phyloP scores from a whole-genome alignment of 2,113 vertebrate genomes.

The Setophaga kirtlandii region DNA sequence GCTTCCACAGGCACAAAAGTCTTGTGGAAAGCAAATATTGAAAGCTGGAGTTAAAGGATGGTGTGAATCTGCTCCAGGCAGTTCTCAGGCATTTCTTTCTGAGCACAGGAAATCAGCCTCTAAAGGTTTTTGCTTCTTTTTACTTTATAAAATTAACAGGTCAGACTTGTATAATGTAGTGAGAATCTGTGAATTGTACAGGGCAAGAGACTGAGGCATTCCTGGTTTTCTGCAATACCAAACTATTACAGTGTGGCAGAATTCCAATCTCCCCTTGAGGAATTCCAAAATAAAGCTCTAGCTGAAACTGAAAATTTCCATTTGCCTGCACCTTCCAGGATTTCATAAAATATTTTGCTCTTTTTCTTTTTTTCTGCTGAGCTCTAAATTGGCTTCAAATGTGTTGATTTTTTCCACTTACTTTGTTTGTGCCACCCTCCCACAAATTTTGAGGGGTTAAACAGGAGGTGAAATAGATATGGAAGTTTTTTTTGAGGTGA shows the following conservation, averaged over 20 bases:
- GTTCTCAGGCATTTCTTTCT: not conserved
- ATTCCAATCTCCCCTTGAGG: not conserved
- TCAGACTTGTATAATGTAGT: not conserved
- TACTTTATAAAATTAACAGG: not conserved
- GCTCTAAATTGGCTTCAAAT: not conserved
- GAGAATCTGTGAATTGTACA: not conserved
- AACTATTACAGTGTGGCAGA: not conserved
- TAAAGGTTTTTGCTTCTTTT: not conserved
- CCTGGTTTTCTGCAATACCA: not conserved
- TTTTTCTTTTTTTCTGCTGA: not conserved
- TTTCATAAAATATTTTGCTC: not conserved
- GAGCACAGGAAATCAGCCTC: not conserved
- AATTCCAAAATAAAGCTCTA: constrained; percentile 29
- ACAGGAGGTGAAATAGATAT: not conserved
- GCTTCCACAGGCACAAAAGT: not conserved
- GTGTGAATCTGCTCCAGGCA: not conserved
- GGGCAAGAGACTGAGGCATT: not conserved
- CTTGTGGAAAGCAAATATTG: not conserved
- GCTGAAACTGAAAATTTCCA: constrained; percentile 6
- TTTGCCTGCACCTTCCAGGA: not conserved
- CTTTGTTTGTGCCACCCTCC: not conserved
- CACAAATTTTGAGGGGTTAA: not conserved
- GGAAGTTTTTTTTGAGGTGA: not conserved
- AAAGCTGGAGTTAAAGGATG: not conserved
- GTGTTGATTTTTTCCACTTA: not conserved